A percentile compares a stretch with the other conserved stretches of the same genome.
phyloP scores from a whole-genome alignment of 2,113 vertebrate species.

The Microtus oregoni region DNA sequence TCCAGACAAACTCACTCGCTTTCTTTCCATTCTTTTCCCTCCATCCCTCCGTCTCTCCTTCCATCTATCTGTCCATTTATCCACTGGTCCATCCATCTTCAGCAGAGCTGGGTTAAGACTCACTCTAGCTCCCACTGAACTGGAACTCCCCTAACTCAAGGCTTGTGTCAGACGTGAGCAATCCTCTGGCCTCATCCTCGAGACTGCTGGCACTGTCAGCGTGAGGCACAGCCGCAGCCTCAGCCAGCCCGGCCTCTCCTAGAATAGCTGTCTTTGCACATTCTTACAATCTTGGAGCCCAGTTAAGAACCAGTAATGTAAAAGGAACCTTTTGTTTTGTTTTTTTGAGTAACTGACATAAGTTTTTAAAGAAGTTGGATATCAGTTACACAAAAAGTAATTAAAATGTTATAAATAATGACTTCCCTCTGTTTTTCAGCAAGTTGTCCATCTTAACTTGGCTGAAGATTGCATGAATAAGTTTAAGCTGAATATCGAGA shows the following conservation, averaged over 20 bases:
- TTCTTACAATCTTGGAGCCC: background rate
- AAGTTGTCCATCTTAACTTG: slow-evolving; percentile 95
- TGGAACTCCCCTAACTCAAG: background rate
- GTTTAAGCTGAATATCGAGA: slow-evolving; percentile 93
- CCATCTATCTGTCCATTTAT: background rate
- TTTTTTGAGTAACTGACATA: background rate
- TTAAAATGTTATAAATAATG: background rate
- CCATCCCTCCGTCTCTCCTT: background rate
- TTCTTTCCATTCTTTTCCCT: background rate
- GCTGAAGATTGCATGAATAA: slow-evolving; percentile 97
- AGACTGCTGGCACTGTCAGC: background rate
- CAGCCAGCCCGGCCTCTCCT: background rate
- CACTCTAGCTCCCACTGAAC: background rate
- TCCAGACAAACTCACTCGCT: background rate
- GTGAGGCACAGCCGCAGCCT: background rate
- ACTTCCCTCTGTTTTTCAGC: slow-evolving; percentile 86
- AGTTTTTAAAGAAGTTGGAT: background rate
- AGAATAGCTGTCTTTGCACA: background rate
- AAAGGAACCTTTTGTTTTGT: background rate
- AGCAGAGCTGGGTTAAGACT: background rate
- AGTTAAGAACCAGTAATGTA: slow-evolving; percentile 3
- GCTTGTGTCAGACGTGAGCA: background rate
- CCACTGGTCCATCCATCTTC: background rate
- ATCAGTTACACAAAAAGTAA: background rate
- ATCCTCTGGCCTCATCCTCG: background rate